Evolutionary conservation across 2,888 invertebrate genomes (phyloP).

Genomic region (Morpho achilles): DNA sequence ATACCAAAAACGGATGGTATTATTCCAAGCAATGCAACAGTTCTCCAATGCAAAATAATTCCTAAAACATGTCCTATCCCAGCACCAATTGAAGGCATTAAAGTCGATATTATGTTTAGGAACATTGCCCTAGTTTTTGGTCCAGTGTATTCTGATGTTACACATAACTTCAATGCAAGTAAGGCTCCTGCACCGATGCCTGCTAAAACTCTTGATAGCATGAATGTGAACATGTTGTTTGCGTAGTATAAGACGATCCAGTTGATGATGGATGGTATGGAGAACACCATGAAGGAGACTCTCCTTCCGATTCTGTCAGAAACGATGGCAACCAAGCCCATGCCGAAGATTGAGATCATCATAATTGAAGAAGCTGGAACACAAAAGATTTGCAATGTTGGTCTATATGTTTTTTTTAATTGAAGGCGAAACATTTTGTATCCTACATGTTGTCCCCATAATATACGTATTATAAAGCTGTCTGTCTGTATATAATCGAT

Average conservation of each 20-base stretch:
- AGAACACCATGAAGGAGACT: constrained; percentile 3
- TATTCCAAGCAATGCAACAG: constrained; percentile 27
- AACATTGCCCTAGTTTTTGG: constrained; percentile 23
- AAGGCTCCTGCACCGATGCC: not conserved
- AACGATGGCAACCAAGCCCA: not conserved
- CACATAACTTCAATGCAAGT: constrained; percentile 1
- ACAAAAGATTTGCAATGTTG: not conserved
- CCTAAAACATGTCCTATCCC: constrained; percentile 27
- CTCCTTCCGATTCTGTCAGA: constrained; percentile 2
- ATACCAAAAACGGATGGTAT: constrained; percentile 20
- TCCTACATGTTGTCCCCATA: too few species aligned
- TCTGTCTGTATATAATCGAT: too few species aligned
- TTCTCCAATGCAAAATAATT: constrained; percentile 28
- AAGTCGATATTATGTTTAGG: constrained; percentile 24
- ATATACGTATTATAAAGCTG: too few species aligned
- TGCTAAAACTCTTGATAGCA: constrained; percentile 5
- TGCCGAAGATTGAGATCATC: not conserved
- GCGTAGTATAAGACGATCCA: constrained; percentile 1
- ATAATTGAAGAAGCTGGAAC: constrained; percentile 1
- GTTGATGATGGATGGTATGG: not conserved
- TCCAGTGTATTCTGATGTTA: constrained; percentile 18
- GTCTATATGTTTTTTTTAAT: too few species aligned
- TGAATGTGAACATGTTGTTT: not conserved
- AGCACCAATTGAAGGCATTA: constrained; percentile 25
- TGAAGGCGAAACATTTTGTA: too few species aligned